Evolutionary conservation across 2,113 vertebrate species (phyloP).

Genomic region (Proteles cristata): DNA sequence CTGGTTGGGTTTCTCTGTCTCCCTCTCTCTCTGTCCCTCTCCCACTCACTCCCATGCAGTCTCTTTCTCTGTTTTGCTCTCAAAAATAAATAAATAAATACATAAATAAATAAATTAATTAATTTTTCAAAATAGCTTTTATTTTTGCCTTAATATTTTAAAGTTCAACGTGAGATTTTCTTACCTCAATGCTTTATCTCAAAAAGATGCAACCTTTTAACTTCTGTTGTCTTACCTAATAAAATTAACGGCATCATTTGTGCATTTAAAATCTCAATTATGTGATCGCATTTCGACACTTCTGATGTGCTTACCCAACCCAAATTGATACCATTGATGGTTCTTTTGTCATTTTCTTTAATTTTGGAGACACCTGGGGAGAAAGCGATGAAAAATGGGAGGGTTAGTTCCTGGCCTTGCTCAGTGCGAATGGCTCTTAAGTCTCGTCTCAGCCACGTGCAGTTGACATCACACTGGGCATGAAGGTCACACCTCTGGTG

Average conservation of each 20-base stretch:
- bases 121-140: not conserved
- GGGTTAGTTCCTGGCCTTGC: not conserved
- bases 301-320: not conserved
- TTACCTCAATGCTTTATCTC: not conserved
- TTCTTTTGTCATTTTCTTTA: not conserved
- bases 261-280: not conserved
- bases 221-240: too few relatives aligned
- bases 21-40: too few relatives aligned
- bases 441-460: fast-evolving
- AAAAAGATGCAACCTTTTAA: not conserved
- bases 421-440: not conserved
- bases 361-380: fast-evolving
- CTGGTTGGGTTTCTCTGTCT: too few relatives aligned
- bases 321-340: fast-evolving
- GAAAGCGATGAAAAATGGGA: not conserved
- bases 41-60: too few relatives aligned
- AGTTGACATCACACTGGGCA: not conserved
- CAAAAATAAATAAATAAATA: too few relatives aligned
- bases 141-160: not conserved
- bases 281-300: fast-evolving
- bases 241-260: not conserved
- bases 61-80: too few relatives aligned
- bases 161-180: not conserved
- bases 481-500: not conserved
- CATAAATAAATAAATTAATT: too few relatives aligned